phyloP scores from a whole-genome alignment of 2,797 vertebrate species.

The Sebastes flavidus region DNA sequence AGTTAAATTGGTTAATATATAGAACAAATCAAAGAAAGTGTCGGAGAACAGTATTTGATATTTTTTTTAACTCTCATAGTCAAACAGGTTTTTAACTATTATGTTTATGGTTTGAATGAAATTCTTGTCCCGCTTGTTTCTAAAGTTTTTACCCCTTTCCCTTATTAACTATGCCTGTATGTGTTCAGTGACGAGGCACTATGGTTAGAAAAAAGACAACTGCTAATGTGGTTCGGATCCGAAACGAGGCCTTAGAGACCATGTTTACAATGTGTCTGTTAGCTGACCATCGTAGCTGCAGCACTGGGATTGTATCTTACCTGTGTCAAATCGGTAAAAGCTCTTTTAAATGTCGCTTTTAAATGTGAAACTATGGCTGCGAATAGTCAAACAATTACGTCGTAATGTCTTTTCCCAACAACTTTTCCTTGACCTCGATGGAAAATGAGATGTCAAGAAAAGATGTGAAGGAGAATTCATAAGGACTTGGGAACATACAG shows the following conservation, averaged over 20 bases:
- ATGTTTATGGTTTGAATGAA: conserved; percentile 5
- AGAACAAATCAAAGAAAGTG: not conserved
- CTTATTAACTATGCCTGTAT: not conserved
- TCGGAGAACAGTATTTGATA: not conserved
- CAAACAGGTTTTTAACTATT: conserved; percentile 10
- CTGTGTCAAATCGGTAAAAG: not conserved
- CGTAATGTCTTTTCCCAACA: no score
- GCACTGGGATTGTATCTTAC: not conserved
- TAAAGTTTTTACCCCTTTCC: not conserved
- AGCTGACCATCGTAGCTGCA: not conserved
- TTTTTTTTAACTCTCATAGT: not conserved
- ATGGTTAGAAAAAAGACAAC: not conserved
- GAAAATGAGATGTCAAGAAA: no score
- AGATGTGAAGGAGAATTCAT: no score
- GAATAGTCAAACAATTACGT: no score
- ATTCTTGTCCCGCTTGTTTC: not conserved
- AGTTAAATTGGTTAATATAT: not conserved
- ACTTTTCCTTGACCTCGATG: no score
- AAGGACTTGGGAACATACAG: no score
- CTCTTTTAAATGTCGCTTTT: not conserved
- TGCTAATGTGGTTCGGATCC: not conserved
- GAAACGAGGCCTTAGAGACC: conserved; percentile 34
- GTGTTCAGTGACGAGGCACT: not conserved
- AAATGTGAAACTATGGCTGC: not conserved
- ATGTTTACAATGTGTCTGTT: conserved; percentile 40